Evolutionary conservation across 1,140 invertebrate species (phyloP).

Genomic region (Ceratosolen solmsi): DNA sequence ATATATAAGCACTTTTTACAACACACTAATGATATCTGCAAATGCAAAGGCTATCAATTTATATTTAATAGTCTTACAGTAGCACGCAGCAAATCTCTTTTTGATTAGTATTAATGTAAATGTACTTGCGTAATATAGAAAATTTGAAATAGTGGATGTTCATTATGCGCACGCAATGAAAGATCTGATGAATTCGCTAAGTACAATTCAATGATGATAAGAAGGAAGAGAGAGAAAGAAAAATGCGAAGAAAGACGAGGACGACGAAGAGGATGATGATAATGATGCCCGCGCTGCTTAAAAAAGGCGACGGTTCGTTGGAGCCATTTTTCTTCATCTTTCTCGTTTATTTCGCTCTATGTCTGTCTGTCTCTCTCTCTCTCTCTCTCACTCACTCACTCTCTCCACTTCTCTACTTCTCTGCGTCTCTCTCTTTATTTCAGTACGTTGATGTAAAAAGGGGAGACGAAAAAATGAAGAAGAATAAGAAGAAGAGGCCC

Average conservation of each 20-base stretch:
- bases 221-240: not conserved
- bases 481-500: constrained; percentile 58
- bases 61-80: too few relatives aligned
- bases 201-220: not conserved
- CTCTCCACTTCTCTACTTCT: not conserved
- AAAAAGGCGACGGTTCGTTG: constrained; percentile 34
- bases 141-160: not conserved
- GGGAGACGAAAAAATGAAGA: constrained; percentile 6
- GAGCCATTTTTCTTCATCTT: constrained; percentile 26
- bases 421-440: constrained; percentile 13
- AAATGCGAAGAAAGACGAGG: not conserved
- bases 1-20: too few relatives aligned
- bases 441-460: constrained; percentile 29
- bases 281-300: constrained; percentile 24
- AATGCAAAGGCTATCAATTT: too few relatives aligned
- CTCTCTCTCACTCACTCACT: constrained; percentile 14
- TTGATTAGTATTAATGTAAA: not conserved
- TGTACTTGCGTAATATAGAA: not conserved
- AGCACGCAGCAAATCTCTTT: not conserved
- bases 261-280: constrained; percentile 5
- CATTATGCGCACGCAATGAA: not conserved
- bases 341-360: not conserved
- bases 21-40: too few relatives aligned
- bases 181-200: not conserved
- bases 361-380: not conserved